Evolutionary conservation across 1,140 invertebrate genomes (phyloP).

Genomic region (Eriocheir sinensis): DNA sequence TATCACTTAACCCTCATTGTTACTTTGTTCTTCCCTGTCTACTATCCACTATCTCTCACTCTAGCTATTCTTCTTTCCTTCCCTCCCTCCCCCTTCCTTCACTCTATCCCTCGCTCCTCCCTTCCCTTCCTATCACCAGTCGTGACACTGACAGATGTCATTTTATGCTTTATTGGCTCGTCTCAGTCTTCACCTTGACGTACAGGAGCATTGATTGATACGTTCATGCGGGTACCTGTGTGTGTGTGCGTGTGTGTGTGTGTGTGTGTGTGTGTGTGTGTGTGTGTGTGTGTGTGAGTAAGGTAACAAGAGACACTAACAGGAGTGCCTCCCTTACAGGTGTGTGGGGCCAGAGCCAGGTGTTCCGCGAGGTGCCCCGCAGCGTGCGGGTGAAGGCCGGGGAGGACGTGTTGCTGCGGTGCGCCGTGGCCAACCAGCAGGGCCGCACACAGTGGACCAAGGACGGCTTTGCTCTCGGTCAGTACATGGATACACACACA

Average conservation of each 20-base stretch:
- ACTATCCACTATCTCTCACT: neutral
- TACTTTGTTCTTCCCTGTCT: neutral
- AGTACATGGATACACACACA: neutral
- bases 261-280: neutral
- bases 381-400: slow-evolving; percentile 54
- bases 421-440: slow-evolving; percentile 56
- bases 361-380: slow-evolving; percentile 48
- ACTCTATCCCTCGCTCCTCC: too few species aligned
- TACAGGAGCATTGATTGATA: neutral
- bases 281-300: neutral
- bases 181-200: neutral
- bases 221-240: neutral
- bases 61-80: neutral
- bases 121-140: neutral
- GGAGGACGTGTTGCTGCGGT: slow-evolving; percentile 48
- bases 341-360: slow-evolving; percentile 27
- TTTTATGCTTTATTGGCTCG: neutral
- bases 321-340: neutral
- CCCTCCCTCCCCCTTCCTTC: neutral
- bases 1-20: too few species aligned
- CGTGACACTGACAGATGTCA: neutral
- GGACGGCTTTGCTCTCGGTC: slow-evolving; percentile 60
- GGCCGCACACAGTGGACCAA: slow-evolving; percentile 62
- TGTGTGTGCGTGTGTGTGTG: neutral
- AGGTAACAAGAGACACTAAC: too few species aligned